A percentile compares a stretch with the other conserved stretches of the same genome.
phyloP scores from a whole-genome alignment of 2,113 vertebrate genomes.

The Cheilinus undulatus region DNA sequence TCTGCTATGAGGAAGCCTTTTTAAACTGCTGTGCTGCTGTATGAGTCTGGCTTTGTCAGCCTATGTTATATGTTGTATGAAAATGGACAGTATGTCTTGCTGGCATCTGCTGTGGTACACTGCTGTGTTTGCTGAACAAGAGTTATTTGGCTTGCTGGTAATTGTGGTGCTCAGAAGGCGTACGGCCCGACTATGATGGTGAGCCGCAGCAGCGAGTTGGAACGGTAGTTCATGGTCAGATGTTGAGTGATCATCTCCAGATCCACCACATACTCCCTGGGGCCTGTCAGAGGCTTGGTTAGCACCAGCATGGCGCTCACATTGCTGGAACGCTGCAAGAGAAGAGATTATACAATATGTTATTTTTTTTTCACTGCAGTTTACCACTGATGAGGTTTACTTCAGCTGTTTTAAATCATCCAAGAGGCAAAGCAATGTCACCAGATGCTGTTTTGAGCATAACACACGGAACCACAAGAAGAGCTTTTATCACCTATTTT shows the following conservation, averaged over 20 bases:
- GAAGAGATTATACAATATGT: neutral
- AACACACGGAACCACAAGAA: neutral
- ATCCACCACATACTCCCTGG: constrained; percentile 93
- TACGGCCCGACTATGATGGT: constrained; percentile 97
- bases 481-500: too few relatives aligned
- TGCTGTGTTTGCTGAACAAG: constrained; percentile 61
- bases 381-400: neutral
- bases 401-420: neutral
- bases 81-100: constrained; percentile 64
- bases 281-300: constrained; percentile 92
- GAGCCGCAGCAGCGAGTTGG: constrained; percentile 94
- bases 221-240: constrained; percentile 90
- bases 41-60: constrained; percentile 24
- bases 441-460: neutral
- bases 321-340: constrained; percentile 91
- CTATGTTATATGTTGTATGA: constrained; percentile 49
- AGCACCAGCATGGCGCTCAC: constrained; percentile 96
- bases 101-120: constrained; percentile 56
- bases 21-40: constrained; percentile 32
- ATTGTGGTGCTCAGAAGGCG: constrained; percentile 81
- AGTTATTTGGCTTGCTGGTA: constrained; percentile 70
- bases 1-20: constrained; percentile 34
- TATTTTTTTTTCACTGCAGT: neutral
- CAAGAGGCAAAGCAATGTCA: neutral
- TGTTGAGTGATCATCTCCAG: constrained; percentile 98